phyloP scores from a whole-genome alignment of 2,888 invertebrate species.

The Omphaloscelis lunosa region DNA sequence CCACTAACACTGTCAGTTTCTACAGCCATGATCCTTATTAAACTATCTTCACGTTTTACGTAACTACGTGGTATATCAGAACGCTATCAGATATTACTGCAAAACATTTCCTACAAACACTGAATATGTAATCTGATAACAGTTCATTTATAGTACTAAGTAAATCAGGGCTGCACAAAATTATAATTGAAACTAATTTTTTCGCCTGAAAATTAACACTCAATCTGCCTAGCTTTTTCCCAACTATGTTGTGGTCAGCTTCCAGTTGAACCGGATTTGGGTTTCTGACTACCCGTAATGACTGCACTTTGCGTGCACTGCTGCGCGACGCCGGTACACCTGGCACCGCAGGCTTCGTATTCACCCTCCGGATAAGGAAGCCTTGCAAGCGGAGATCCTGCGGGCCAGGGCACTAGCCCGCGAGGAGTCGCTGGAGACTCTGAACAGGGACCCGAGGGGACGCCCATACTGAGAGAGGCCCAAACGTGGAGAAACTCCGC shows the following conservation, averaged over 20 bases:
- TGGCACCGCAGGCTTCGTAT: too few relatives aligned
- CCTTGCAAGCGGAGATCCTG: too few relatives aligned
- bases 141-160: conserved; percentile 18
- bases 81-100: conserved; percentile 5
- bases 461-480: too few relatives aligned
- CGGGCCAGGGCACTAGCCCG: too few relatives aligned
- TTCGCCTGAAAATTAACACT: too few relatives aligned
- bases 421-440: too few relatives aligned
- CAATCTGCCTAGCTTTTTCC: neutral
- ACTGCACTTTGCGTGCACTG: too few relatives aligned
- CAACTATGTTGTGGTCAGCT: neutral
- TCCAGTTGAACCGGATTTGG: neutral
- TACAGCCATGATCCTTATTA: conserved; percentile 12
- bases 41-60: neutral
- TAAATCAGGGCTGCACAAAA: conserved; percentile 35
- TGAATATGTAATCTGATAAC: conserved; percentile 35
- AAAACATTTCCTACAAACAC: conserved; percentile 22
- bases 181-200: too few relatives aligned
- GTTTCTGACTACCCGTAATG: neutral
- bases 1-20: neutral
- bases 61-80: neutral
- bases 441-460: too few relatives aligned
- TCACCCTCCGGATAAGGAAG: too few relatives aligned
- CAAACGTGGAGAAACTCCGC: too few relatives aligned
- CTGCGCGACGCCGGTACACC: too few relatives aligned